Percentiles rank a stretch among this genome's conserved stretches.
Evolutionary conservation across 1,140 invertebrate genomes (phyloP).

Genomic region (Lepidurus packardi): DNA sequence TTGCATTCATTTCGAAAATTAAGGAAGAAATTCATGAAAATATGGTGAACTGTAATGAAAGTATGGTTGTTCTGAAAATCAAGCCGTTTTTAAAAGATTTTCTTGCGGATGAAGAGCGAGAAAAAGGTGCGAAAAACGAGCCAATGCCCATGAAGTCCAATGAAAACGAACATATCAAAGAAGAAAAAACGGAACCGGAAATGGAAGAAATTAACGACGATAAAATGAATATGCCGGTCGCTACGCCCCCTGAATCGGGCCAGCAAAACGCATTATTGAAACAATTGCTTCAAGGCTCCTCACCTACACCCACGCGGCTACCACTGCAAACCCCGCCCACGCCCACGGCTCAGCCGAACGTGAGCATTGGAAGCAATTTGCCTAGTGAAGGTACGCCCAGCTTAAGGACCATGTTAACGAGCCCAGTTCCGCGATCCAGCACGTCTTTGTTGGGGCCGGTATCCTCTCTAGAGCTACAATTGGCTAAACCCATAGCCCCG

Average conservation of each 20-base stretch:
- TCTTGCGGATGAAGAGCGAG: not conserved
- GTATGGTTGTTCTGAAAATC: too few relatives aligned
- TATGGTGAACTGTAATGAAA: too few relatives aligned
- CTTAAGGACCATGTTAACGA: not conserved
- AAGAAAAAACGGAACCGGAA: conserved; percentile 24
- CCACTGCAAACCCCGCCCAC: conserved; percentile 40
- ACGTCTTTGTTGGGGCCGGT: conserved; percentile 45
- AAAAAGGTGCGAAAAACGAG: not conserved
- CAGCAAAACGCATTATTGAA: conserved; percentile 85
- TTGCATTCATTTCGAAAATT: too few relatives aligned
- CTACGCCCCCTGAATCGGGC: conserved; percentile 48
- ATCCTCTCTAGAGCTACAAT: conserved; percentile 63
- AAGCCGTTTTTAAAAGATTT: too few relatives aligned
- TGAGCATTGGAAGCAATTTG: not conserved
- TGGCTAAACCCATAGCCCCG: conserved; percentile 63
- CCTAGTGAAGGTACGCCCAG: not conserved
- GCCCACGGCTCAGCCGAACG: conserved; percentile 40
- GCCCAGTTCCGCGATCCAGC: not conserved
- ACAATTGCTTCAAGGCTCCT: conserved; percentile 72
- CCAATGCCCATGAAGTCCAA: not conserved
- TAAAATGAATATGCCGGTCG: conserved; percentile 1
- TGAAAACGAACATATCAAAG: not conserved
- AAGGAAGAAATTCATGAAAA: too few relatives aligned
- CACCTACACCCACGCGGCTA: conserved; percentile 47
- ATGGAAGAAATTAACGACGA: conserved; percentile 33